Conservation (phyloP, 2,888 invertebrate genomes). For the Ophion slaviceki region DNA sequence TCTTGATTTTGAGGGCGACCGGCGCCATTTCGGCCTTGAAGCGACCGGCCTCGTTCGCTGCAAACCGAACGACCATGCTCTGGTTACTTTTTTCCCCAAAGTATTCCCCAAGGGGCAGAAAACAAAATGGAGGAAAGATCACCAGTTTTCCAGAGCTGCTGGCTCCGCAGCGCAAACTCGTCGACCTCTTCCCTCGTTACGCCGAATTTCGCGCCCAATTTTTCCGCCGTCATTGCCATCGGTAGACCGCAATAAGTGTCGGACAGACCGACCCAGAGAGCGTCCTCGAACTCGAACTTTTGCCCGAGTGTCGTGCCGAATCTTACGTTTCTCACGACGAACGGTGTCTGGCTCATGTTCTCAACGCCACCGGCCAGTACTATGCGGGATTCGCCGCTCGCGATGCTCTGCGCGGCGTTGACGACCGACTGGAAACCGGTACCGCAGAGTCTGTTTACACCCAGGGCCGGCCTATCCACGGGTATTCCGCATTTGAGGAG, state of each 20-base stretch:
- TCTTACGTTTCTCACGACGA: conserved; percentile 91
- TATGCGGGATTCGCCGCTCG: conserved; percentile 92
- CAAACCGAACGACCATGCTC: conserved; percentile 66
- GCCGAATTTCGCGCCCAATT: conserved; percentile 93
- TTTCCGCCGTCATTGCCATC: conserved; percentile 98
- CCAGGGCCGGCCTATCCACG: conserved; percentile 92
- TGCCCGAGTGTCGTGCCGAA: conserved; percentile 95
- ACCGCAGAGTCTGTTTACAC: conserved; percentile 97
- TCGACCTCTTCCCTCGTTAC: conserved; percentile 94
- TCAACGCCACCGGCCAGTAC: conserved; percentile 97
- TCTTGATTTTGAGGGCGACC: conserved; percentile 92
- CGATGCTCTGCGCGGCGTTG: conserved; percentile 95
- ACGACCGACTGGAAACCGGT: conserved; percentile 98
- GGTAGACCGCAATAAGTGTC: conserved; percentile 96
- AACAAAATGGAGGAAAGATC: not conserved
- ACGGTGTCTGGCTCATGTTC: conserved; percentile 97
- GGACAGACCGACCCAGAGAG: conserved; percentile 94
- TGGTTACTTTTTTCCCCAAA: not conserved
- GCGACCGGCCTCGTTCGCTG: conserved; percentile 93
- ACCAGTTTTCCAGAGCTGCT: conserved; percentile 94
- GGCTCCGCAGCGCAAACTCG: conserved; percentile 93
- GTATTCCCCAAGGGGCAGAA: not conserved
- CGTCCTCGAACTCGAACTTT: conserved; percentile 92
- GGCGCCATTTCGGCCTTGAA: conserved; percentile 96
- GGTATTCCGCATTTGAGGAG: conserved; percentile 94